Conservation (phyloP, 2,797 vertebrate genomes). For the Gallinago solitaria region DNA sequence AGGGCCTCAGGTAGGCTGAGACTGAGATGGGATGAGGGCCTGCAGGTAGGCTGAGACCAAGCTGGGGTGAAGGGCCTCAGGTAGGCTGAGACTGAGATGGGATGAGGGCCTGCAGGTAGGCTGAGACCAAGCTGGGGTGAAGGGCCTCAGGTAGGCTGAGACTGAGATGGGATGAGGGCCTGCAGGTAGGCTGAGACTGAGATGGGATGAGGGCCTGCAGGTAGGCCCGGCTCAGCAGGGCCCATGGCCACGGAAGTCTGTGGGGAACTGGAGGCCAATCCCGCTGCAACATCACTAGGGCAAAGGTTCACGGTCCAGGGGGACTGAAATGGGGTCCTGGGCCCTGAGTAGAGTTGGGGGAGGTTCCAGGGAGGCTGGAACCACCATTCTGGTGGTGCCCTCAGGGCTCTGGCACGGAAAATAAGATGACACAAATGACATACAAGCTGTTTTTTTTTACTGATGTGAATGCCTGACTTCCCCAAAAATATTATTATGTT, state of each 20-base stretch:
- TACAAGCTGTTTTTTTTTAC: rapidly evolving
- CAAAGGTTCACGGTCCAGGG: rapidly evolving
- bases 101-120: no score
- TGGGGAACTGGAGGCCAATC: rapidly evolving
- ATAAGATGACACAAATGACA: neutral
- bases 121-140: no score
- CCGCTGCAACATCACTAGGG: neutral
- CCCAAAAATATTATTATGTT: no score
- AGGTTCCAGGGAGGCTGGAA: rapidly evolving
- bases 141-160: no score
- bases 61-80: no score
- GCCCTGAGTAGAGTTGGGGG: rapidly evolving
- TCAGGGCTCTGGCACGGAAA: neutral
- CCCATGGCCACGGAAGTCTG: neutral
- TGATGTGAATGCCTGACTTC: neutral
- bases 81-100: no score
- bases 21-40: no score
- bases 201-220: no score
- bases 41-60: no score
- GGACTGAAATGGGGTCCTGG: neutral
- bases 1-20: no score
- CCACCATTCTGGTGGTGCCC: neutral
- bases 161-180: no score
- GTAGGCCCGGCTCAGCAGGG: rapidly evolving
- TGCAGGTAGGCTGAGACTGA: no score